These are phyloP conservation scores for Parasteatoda lunata DNA, from an alignment of 2,888 invertebrate species.

Conservation along the genomic window DNA sequence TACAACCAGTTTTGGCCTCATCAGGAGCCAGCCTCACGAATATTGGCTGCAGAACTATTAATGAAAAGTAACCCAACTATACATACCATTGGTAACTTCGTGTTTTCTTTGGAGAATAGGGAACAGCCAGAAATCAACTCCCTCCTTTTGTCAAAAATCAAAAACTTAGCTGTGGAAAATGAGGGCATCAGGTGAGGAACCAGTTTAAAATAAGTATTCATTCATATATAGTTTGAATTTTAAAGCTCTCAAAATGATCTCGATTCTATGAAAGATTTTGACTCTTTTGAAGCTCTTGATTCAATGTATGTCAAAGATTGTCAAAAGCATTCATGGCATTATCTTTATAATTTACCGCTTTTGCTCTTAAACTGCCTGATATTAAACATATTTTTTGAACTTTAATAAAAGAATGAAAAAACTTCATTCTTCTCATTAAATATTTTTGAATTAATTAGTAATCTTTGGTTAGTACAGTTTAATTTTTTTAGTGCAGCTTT, in stretches of 20 bases:
- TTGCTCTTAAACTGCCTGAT: too few relatives aligned
- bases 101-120: constrained; percentile 33
- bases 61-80: constrained; percentile 52
- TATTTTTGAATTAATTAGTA: too few relatives aligned
- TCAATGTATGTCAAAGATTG: too few relatives aligned
- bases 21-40: constrained; percentile 60
- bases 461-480: too few relatives aligned
- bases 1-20: constrained; percentile 66
- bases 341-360: too few relatives aligned
- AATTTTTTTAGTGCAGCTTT: too few relatives aligned
- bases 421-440: too few relatives aligned
- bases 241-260: background rate
- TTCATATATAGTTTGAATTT: background rate
- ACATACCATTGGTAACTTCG: constrained; percentile 37
- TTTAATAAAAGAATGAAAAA: too few relatives aligned
- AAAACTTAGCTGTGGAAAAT: constrained; percentile 31
- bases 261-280: background rate
- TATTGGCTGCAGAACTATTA: constrained; percentile 59
- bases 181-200: constrained; percentile 34
- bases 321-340: too few relatives aligned
- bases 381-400: too few relatives aligned
- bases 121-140: constrained; percentile 51
- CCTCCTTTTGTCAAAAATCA: constrained; percentile 41
- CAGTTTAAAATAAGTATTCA: too few relatives aligned
- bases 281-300: background rate